phyloP scores from a whole-genome alignment of 2,797 vertebrate genomes.

The Cossypha caffra region DNA sequence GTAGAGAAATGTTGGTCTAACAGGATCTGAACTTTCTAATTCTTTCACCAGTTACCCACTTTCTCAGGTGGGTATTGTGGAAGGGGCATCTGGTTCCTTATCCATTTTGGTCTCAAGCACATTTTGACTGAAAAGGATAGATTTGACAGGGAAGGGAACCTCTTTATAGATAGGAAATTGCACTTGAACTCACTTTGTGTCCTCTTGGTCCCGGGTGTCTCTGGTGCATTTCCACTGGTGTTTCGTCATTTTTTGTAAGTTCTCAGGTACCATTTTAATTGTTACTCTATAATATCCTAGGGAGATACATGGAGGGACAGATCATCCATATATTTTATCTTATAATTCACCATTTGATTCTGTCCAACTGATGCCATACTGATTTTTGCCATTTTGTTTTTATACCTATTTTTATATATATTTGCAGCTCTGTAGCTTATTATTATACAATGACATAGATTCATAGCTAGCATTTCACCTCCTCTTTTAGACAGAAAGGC shows the following conservation, averaged over 20 bases:
- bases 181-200: background rate
- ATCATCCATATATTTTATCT: background rate
- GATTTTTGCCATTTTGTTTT: background rate
- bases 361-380: background rate
- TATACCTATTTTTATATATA: background rate
- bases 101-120: background rate
- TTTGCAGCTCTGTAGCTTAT: background rate
- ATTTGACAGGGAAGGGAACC: background rate
- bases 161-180: background rate
- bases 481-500: background rate
- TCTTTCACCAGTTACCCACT: background rate
- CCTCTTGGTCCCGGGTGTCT: background rate
- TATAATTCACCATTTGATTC: background rate
- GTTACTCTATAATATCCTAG: background rate
- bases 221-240: background rate
- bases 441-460: background rate
- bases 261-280: background rate
- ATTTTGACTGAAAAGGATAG: background rate
- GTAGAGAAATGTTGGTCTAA: background rate
- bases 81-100: background rate
- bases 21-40: background rate
- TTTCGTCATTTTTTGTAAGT: background rate
- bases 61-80: background rate
- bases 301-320: background rate
- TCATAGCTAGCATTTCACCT: background rate